Percentiles rank a stretch among this genome's conserved stretches.
phyloP scores from a whole-genome alignment of 1,140 invertebrate genomes.

The Eriocheir sinensis region DNA sequence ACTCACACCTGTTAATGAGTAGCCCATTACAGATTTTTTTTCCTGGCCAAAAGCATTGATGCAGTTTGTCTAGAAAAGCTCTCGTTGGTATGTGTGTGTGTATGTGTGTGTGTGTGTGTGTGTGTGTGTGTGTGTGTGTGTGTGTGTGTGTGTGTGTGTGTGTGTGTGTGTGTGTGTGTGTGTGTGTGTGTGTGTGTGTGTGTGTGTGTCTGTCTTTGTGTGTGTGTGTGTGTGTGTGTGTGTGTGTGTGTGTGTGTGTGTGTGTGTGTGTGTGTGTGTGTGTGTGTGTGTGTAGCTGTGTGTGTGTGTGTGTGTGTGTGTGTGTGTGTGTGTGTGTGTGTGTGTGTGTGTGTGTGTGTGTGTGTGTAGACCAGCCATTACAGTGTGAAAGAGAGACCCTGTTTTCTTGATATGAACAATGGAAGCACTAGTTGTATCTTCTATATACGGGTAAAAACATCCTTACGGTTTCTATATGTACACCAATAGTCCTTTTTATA shows the following conservation, averaged over 20 bases:
- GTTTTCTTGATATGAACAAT: slow-evolving; percentile 29
- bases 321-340: slow-evolving; percentile 47
- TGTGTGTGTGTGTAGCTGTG: slow-evolving; percentile 29
- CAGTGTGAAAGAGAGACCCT: slow-evolving; percentile 7
- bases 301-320: not conserved
- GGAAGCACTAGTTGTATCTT: slow-evolving; percentile 44
- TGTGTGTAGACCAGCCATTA: not conserved
- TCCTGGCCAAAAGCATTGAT: not conserved
- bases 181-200: no score
- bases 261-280: slow-evolving; percentile 49
- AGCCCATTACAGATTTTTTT: not conserved
- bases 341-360: slow-evolving; percentile 54
- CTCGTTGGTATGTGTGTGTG: not conserved
- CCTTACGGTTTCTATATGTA: not conserved
- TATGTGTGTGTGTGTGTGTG: slow-evolving; percentile 5
- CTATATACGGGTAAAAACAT: slow-evolving; percentile 17
- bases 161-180: no score
- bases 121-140: no score
- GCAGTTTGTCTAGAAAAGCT: no score
- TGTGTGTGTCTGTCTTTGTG: no score
- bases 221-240: not conserved
- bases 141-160: no score
- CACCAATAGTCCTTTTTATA: slow-evolving; percentile 35
- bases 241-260: slow-evolving; percentile 42
- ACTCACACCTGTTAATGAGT: not conserved